phyloP scores from a whole-genome alignment of 2,797 vertebrate species.

The Potorous gilbertii region DNA sequence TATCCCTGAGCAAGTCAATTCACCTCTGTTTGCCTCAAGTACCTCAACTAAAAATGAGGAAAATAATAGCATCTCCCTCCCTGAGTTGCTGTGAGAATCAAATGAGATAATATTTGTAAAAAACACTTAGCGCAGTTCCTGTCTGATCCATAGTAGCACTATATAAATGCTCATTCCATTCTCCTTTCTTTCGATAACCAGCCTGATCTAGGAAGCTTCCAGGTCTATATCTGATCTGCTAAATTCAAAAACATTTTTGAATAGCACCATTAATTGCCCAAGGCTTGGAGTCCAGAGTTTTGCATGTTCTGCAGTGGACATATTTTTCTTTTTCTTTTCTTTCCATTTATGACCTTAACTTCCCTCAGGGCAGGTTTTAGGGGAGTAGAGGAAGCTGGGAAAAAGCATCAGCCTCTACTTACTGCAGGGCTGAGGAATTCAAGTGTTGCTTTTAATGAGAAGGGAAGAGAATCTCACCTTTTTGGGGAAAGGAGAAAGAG shows the following conservation, averaged over 20 bases:
- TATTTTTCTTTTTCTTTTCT: not conserved
- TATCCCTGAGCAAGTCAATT: not conserved
- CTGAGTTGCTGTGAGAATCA: not conserved
- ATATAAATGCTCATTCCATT: not conserved
- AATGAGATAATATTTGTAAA: not conserved
- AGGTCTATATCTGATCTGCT: not conserved
- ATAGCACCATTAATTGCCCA: not conserved
- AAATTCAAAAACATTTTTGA: not conserved
- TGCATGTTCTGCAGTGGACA: not conserved
- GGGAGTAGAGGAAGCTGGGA: not conserved
- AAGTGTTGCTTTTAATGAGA: not conserved
- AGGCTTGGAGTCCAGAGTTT: not conserved
- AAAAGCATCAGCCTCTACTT: not conserved
- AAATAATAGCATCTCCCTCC: not conserved
- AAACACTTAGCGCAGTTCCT: not conserved
- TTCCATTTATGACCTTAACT: not conserved
- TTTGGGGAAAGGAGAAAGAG: not conserved
- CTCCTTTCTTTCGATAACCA: not conserved
- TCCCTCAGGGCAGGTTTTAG: not conserved
- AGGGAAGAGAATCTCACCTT: not conserved
- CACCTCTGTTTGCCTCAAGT: not conserved
- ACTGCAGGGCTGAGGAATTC: not conserved
- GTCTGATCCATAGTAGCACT: not conserved
- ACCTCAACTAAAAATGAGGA: not conserved
- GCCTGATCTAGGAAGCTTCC: not conserved